phyloP scores from a whole-genome alignment of 2,888 invertebrate species.

The Drosophila dives region DNA sequence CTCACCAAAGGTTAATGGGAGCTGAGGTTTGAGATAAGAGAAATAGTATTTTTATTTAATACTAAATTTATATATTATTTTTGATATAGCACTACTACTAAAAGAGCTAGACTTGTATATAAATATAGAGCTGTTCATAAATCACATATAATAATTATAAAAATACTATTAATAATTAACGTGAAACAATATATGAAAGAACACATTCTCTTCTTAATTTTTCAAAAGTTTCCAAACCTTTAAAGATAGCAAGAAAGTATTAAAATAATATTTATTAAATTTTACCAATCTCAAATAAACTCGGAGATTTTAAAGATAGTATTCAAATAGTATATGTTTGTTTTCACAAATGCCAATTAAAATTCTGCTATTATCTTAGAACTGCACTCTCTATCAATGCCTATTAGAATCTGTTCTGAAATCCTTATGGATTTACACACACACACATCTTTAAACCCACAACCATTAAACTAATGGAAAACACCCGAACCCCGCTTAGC shows the following conservation, averaged over 20 bases:
- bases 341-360: neutral
- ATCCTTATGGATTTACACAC: neutral
- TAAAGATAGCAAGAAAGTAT: neutral
- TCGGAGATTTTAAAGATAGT: neutral
- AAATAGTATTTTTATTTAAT: neutral
- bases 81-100: too few species aligned
- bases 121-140: neutral
- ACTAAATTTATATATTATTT: neutral
- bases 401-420: neutral
- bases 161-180: neutral
- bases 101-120: neutral
- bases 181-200: too few species aligned
- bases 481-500: conserved; percentile 6
- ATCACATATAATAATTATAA: neutral
- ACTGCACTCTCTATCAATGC: neutral
- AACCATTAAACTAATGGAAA: conserved; percentile 47
- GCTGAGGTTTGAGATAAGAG: neutral
- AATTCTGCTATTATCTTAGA: neutral
- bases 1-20: neutral
- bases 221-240: neutral
- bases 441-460: neutral
- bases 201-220: neutral
- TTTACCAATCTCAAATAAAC: neutral
- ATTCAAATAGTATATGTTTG: too few species aligned
- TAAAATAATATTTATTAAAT: neutral